Evolutionary conservation across 2,113 vertebrate genomes (phyloP), one percentile per base, ranked within the genome.

Genomic region (Eulemur macaco): DNA sequence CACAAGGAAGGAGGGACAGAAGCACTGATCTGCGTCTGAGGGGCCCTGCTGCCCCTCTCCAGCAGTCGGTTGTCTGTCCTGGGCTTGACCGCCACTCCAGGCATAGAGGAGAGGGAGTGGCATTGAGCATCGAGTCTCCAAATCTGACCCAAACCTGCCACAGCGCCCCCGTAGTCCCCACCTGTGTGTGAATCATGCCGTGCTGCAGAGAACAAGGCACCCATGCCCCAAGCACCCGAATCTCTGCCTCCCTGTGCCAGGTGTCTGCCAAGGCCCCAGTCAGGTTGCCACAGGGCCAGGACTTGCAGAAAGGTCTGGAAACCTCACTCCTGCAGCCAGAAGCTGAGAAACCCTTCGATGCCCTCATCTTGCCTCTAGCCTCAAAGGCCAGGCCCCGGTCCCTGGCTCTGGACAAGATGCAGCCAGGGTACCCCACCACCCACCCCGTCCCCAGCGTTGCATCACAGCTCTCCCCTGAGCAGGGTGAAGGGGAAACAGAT

Each of bases 401-500:
- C 66, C n/a, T 39, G 69, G n/a, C 73, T 89, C 83, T 25, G 21
- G 71, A n/a, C 2, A 18, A 52, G 31, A 54, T 52, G 37, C 64
- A n/a, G 1, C 4, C 10, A 14, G 66, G 73, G 52, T 63, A 6
- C 52, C 47, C 34, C 0, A 1, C 37, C 39, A 34, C 37, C 93
- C 84, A 6, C 92, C 96, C 96, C 63, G 42, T 90, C 78, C 86
- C 74, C 0, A 2, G 11, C 82, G 77, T 74, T 54, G 86, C 95
- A 85, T 94, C 69, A 78, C 68, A 94, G 86, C 94, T 91, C 95
- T 86, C 0, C 39, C 68, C 82, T 77, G 97, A 97, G 97, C 95
- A 69, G 0, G 3, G 89, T 31, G 87, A 96, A 92, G 96, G 90
- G 89, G 96, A 97, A 94, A 89, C 25, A 17, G 98, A 97, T 98